A percentile compares a stretch with the other conserved stretches of the same genome.
Evolutionary conservation across 2,113 vertebrate species (phyloP).

Genomic region (Haemorhous mexicanus): DNA sequence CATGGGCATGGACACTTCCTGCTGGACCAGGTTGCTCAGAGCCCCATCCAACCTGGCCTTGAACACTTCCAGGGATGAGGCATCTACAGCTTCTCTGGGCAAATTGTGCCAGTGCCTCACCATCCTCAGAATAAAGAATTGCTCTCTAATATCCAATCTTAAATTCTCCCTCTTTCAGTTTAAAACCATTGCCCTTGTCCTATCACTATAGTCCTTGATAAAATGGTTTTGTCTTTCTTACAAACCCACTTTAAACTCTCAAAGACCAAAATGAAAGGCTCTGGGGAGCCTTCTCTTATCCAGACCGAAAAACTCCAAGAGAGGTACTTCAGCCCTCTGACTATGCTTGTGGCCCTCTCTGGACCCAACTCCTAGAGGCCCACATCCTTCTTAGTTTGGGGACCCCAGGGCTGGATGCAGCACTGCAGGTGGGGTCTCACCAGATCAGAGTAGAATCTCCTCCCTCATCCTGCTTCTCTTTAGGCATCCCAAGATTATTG

Average conservation of each 20-base stretch:
- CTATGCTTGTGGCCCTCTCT: neutral
- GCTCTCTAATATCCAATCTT: neutral
- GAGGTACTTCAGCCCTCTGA: neutral
- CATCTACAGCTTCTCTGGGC: neutral
- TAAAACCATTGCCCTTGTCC: neutral
- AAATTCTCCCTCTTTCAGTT: neutral
- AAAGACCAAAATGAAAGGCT: neutral
- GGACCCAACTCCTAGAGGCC: neutral
- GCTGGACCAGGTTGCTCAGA: neutral
- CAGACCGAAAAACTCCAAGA: neutral
- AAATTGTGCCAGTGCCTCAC: neutral
- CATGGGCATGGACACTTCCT: neutral
- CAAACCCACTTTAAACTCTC: neutral
- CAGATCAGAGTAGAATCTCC: neutral
- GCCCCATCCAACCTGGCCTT: too few species aligned
- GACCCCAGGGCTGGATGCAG: neutral
- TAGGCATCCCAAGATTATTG: neutral
- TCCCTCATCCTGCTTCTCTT: neutral
- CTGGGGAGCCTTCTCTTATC: neutral
- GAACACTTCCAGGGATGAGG: neutral
- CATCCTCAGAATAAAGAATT: neutral
- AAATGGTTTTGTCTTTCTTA: neutral
- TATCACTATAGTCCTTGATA: neutral
- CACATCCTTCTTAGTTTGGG: neutral
- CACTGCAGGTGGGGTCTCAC: neutral